Percentiles rank a stretch among this genome's conserved stretches.
Conservation (phyloP, 2,113 vertebrate genomes). For the Bos taurus region DNA sequence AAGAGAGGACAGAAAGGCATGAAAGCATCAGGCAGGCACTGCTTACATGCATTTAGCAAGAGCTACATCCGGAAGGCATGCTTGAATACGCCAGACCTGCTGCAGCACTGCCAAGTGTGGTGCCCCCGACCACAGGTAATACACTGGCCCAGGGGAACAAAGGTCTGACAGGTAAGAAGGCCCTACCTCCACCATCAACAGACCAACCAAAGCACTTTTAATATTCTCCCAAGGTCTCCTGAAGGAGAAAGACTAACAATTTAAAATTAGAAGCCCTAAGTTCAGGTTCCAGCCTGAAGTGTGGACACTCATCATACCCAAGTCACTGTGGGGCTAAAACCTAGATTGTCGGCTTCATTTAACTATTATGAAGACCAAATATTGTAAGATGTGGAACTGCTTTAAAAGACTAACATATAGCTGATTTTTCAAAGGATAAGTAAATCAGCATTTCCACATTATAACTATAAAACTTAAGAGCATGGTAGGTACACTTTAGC, state of each 20-base stretch:
- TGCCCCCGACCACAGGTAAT: not conserved
- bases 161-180: not conserved
- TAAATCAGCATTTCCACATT: not conserved
- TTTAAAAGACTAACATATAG: not conserved
- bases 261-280: not conserved
- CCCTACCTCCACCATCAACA: not conserved
- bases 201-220: not conserved
- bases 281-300: not conserved
- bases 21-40: not conserved
- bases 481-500: not conserved
- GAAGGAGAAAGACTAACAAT: not conserved
- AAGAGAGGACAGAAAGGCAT: slow-evolving; percentile 34
- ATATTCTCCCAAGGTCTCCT: not conserved
- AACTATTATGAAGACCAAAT: not conserved
- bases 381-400: not conserved
- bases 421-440: not conserved
- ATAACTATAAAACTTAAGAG: not conserved
- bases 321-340: not conserved
- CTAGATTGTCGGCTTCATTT: not conserved
- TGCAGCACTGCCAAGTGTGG: not conserved
- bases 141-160: not conserved
- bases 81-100: not conserved
- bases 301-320: not conserved
- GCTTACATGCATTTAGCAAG: not conserved
- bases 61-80: not conserved